phyloP scores from a whole-genome alignment of 1,140 invertebrate species.

The Paramacrobiotus metropolitanus region DNA sequence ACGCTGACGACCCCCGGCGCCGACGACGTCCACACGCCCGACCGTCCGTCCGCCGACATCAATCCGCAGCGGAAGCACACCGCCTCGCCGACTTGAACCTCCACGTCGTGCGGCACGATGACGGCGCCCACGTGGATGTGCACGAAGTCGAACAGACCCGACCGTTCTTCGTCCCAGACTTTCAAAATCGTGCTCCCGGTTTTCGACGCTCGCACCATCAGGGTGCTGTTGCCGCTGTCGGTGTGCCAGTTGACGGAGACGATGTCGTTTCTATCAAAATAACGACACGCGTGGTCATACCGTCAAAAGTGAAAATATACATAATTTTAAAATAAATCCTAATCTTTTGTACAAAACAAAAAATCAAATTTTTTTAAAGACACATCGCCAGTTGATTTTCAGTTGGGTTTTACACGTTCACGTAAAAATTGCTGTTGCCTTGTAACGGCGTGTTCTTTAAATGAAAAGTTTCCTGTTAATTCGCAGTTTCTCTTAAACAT shows the following conservation, averaged over 20 bases:
- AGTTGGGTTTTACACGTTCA: too few species aligned
- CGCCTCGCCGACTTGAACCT: not conserved
- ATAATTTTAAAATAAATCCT: too few species aligned
- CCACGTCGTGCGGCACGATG: not conserved
- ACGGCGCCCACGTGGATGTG: not conserved
- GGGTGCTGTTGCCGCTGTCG: not conserved
- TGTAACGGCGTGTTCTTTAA: too few species aligned
- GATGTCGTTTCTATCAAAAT: constrained; percentile 5
- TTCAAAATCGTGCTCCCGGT: not conserved
- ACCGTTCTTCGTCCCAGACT: not conserved
- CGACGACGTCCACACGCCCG: constrained; percentile 17
- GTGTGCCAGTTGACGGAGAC: not conserved
- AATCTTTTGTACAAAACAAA: too few species aligned
- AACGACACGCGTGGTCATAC: too few species aligned
- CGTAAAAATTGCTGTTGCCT: too few species aligned
- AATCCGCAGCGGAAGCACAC: not conserved
- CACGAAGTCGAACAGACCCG: not conserved
- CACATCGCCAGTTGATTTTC: not conserved
- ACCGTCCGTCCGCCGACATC: constrained; percentile 11
- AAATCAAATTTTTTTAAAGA: too few species aligned
- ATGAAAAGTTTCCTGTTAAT: too few species aligned
- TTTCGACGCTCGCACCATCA: not conserved
- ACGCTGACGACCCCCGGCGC: constrained; percentile 14
- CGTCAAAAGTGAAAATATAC: not conserved
- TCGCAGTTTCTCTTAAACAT: too few species aligned